Base-by-base conservation (phyloP, 2,113 vertebrate species). In the Prunella himalayana region DNA sequence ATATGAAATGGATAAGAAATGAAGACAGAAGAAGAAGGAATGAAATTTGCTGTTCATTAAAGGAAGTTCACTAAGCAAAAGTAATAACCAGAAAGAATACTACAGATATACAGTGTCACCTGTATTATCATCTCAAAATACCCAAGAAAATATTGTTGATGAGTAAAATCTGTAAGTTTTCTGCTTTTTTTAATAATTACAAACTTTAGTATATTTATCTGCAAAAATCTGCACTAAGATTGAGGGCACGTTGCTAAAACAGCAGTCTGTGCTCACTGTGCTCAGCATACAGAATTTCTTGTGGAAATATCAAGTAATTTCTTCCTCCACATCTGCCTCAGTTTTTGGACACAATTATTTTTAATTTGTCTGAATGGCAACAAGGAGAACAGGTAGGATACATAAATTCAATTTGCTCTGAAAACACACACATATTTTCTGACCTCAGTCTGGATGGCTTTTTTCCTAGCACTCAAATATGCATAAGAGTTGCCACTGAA, bases 21-120 rank as follows among this genome's bases (percentile, higher is more conserved):
- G 3, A 93, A 82, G 57, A 82, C 54, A 18, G 85, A 96, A 94
- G 68, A 70, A 70, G 33, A 69, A 70, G 66, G 93, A 94, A 75
- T 60, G 0, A 68, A 88, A 41, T 60, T 33, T 18, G 45, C 50
- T 7, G 9, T 49, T 87, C 45, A n/a, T 87, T 79, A 89, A 10
- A 69, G 5, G 15, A 79, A 75, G 2, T 16, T 41, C 11, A 21
- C 37, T 44, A 16, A 82, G 33, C 9, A 78, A 92, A 91, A 51
- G 44, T 76, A 72, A 68, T 49, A 1, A 28, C 17, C 12, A 60
- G 47, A 82, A 25, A 25, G 11, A 65, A 37, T 10, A n/a, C 10
- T 54, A 27, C 3, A 65, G 18, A 37, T 57, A 39, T 8, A 17
- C 3, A 72, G 28, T 57, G 64, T 33, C 15, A 49, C 56, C 7